A percentile compares a stretch with the other conserved stretches of the same genome.
phyloP scores from a whole-genome alignment of 2,888 invertebrate genomes.

The Ichneumon xanthorius region DNA sequence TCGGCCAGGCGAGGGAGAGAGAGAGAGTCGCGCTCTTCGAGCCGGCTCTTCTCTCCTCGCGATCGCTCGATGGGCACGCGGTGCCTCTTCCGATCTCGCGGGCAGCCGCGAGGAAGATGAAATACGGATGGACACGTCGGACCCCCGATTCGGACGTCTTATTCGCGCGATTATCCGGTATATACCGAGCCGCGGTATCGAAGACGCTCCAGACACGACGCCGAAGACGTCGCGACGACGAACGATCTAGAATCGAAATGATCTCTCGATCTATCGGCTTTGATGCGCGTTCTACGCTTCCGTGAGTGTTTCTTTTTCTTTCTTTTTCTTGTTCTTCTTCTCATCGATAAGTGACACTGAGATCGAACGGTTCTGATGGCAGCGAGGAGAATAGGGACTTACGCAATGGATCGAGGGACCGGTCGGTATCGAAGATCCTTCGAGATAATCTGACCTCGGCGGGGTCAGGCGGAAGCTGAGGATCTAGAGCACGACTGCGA shows the following conservation, averaged over 20 bases:
- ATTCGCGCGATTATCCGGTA: slow-evolving; percentile 77
- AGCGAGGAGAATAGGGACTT: neutral
- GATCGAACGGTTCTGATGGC: neutral
- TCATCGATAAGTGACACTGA: neutral
- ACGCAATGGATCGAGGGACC: too few species aligned
- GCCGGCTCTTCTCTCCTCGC: slow-evolving; percentile 7
- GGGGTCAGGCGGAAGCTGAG: neutral
- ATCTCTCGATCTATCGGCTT: neutral
- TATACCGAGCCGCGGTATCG: neutral
- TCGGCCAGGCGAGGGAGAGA: slow-evolving; percentile 8
- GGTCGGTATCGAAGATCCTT: too few species aligned
- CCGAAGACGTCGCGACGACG: neutral
- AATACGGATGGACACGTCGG: slow-evolving; percentile 66
- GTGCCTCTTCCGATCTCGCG: slow-evolving; percentile 36
- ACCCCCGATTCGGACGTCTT: slow-evolving; percentile 74
- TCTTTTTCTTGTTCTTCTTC: too few species aligned
- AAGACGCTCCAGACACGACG: neutral
- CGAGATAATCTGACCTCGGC: too few species aligned
- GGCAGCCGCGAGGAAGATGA: slow-evolving; percentile 48
- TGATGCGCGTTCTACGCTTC: neutral
- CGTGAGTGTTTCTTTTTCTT: neutral
- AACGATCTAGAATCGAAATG: slow-evolving; percentile 5
- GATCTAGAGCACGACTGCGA: neutral
- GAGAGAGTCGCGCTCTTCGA: slow-evolving; percentile 2
- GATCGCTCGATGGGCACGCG: slow-evolving; percentile 42